Percentiles rank a stretch among this genome's conserved stretches.
These are phyloP conservation scores for Hyposoter didymator DNA, from an alignment of 2,888 invertebrate species.

Conservation along the genomic window DNA sequence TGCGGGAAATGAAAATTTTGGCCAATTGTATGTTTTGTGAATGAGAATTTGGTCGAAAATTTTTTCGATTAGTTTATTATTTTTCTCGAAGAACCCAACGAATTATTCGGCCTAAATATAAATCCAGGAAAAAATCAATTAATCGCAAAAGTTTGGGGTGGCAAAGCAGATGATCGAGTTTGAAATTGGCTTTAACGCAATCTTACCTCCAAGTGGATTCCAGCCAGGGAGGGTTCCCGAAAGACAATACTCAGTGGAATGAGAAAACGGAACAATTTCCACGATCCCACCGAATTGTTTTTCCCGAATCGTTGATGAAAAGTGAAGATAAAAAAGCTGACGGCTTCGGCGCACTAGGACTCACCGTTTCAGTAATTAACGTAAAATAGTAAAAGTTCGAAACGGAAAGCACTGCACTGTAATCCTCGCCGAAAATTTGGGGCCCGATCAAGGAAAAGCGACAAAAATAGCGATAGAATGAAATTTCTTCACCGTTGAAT, in stretches of 20 bases:
- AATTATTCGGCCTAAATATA: not conserved
- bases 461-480: not conserved
- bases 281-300: conserved; percentile 3
- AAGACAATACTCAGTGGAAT: not conserved
- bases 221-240: not conserved
- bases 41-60: too few relatives aligned
- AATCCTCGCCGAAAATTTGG: conserved; percentile 54
- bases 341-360: conserved; percentile 36
- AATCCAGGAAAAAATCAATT: not conserved
- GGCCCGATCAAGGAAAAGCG: conserved; percentile 13
- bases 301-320: not conserved
- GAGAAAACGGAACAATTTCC: not conserved
- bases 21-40: not conserved
- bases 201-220: conserved; percentile 20
- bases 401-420: conserved; percentile 60
- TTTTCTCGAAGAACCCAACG: not conserved
- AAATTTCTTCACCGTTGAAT: not conserved
- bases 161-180: not conserved
- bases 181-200: not conserved
- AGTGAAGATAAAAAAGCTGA: not conserved
- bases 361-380: not conserved
- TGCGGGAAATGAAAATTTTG: not conserved
- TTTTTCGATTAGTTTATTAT: not conserved
- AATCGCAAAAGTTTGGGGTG: too few relatives aligned
- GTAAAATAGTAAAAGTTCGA: not conserved